Evolutionary conservation across 2,797 vertebrate species (phyloP).

Genomic region (Trachops cirrhosus): DNA sequence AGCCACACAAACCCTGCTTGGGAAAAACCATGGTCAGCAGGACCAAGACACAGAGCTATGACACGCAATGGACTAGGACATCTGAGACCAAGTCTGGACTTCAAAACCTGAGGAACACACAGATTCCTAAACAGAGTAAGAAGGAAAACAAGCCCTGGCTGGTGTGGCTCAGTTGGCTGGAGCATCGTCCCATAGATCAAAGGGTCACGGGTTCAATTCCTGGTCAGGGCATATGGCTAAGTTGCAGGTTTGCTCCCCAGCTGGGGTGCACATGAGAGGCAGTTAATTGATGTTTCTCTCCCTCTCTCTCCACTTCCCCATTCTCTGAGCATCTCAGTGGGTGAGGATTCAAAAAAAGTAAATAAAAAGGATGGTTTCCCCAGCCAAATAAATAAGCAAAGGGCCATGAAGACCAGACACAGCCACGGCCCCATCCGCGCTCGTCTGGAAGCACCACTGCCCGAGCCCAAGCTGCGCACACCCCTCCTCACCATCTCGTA

Average conservation of each 20-base stretch:
- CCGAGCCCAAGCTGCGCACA: too few species aligned
- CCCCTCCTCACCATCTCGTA: conserved; percentile 93
- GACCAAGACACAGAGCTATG: neutral
- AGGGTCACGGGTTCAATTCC: too few species aligned
- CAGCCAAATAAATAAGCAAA: neutral
- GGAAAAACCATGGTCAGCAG: neutral
- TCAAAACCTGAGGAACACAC: neutral
- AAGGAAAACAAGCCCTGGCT: too few species aligned
- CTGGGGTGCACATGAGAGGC: too few species aligned
- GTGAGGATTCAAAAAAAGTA: too few species aligned
- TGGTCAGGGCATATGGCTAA: too few species aligned
- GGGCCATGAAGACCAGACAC: neutral
- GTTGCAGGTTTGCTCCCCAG: too few species aligned
- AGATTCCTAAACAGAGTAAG: neutral
- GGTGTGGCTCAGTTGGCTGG: neutral
- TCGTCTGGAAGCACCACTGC: too few species aligned
- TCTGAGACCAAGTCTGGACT: accelerated
- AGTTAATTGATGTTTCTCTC: neutral
- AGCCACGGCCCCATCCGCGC: neutral
- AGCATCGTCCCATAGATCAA: too few species aligned
- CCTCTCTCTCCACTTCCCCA: too few species aligned
- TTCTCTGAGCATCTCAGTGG: too few species aligned
- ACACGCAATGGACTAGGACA: neutral
- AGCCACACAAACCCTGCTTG: neutral
- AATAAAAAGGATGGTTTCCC: neutral